These are phyloP conservation scores for Anguilla anguilla DNA, from an alignment of 2,797 vertebrate genomes.

Conservation along the genomic window DNA sequence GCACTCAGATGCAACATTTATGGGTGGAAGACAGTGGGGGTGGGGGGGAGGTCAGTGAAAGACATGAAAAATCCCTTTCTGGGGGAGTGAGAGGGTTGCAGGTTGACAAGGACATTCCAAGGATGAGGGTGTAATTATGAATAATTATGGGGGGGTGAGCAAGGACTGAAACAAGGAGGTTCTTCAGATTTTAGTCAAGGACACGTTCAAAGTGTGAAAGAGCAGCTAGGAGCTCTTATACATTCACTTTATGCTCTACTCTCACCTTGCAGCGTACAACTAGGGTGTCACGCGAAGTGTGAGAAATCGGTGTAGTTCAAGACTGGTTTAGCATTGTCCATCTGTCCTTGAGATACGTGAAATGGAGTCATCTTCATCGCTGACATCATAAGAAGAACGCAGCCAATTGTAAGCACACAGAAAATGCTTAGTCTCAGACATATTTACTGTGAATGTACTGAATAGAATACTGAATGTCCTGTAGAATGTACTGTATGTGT, in stretches of 20 bases:
- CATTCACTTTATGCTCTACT: not conserved
- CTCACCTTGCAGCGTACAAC: not conserved
- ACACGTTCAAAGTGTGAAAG: not conserved
- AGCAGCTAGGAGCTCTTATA: not conserved
- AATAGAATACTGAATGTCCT: too few species aligned
- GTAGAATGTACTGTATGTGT: too few species aligned
- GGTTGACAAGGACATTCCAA: not conserved
- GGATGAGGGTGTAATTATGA: not conserved
- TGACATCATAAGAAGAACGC: not conserved
- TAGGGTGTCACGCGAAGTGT: not conserved
- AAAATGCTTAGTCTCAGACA: not conserved
- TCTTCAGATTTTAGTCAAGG: not conserved
- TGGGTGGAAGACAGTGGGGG: not conserved
- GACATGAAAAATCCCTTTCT: not conserved
- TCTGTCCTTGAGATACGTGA: not conserved
- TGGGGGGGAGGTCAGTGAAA: not conserved
- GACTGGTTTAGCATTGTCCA: not conserved
- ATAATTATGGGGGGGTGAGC: not conserved
- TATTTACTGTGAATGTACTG: too few species aligned
- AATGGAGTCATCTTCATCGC: not conserved
- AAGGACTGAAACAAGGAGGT: not conserved
- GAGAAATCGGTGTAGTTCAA: not conserved
- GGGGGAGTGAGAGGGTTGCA: not conserved
- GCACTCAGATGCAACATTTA: too few species aligned
- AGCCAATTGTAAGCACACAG: not conserved